Evolutionary conservation across 2,797 vertebrate species (phyloP), one percentile per base, ranked within the genome.

Genomic region (Taeniopygia guttata): DNA sequence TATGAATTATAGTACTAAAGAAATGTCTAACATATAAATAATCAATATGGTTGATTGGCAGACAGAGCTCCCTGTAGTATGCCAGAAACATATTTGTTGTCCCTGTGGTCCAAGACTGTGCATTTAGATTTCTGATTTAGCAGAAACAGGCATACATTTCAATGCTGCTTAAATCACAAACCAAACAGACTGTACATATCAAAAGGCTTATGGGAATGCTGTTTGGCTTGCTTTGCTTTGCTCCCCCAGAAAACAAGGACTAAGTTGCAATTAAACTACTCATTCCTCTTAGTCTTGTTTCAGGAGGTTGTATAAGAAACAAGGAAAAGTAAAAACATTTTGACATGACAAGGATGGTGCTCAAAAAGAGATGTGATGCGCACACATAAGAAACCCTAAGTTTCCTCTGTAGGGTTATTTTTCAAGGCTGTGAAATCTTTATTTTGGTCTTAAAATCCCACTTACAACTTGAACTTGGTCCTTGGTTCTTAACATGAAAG

Each of bases 1-100:
- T 3, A 49, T 70, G 32, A 2, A 58, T 91, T 89, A 46, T 22
- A 49, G 15, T 52, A 49, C 21, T 46, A 78, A 89, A 91, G 55
- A 88, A 94, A 76, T 55, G 18, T 36, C 30, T 87, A 58, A 78
- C 19, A 81, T 63, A 67, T 30, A 86, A 86, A 88, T 78, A 84
- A 90, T 51, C 63, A 64, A 25, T 59, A 54, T n/a, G 56, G 59
- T 45, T 94, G 81, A 90, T 13, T 92, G 56, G 30, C 70, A 92
- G 74, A 42, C 29, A 52, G 60, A 74, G 32, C 2, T 84, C 34
- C 25, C 22, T 84, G 45, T 92, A 70, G n/a, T 16, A 73, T 36
- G 8, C 21, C 80, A 93, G 68, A 90, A 93, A 91, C 82, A 82
- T 63, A 82, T 64, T 85, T 93, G 18, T 83, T 91, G 43, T 78